Evolutionary conservation across 2,113 vertebrate species (phyloP), one percentile per base, ranked within the genome.

Genomic region (Pteruthius melanotis): DNA sequence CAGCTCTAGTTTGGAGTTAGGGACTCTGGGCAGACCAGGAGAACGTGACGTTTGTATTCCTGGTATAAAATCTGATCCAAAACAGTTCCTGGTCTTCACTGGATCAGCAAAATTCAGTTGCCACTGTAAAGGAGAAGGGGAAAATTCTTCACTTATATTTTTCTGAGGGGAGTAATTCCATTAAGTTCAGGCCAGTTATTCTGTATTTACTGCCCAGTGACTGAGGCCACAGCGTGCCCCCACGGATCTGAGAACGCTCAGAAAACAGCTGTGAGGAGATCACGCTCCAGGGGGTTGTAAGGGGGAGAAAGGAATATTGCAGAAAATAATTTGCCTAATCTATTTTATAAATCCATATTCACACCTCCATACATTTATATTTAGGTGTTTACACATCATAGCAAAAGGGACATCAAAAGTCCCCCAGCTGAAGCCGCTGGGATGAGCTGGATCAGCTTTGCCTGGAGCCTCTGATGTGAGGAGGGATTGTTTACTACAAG

Each of bases 271-370:
- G 31, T 27, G 79, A 54, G 61, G 82, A 57, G 53, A 60, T 86
- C 40, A 22, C 0, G 0, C 49, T 42, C 37, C 37, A 26, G 45
- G 23, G 80, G 60, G 27, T 3, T 71, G 35, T 35, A 23, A 14
- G 26, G 40, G 22, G 12, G 24, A 87, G 85, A 93, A 90, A 54
- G 54, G 19, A 83, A 11, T 54, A 53, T 39, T 89, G 61, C 49
- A 79, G 57, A 60, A 93, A 94, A 57, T 27, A 27, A 89, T 83
- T 91, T 95, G 63, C 77, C 54, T 89, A 39, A 72, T 76, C 68
- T 44, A 3, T 61, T 65, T 72, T 64, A 57, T 53, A 49, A 79
- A 45, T 85, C 63, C 50, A 2, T 76, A 70, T 80, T 76, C 74
- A 61, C 60, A 57, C 50, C 37, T 33, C 12, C 16, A 30, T 78